Evolutionary conservation across 2,888 invertebrate species (phyloP).

Genomic region (Tridacna crocea): DNA sequence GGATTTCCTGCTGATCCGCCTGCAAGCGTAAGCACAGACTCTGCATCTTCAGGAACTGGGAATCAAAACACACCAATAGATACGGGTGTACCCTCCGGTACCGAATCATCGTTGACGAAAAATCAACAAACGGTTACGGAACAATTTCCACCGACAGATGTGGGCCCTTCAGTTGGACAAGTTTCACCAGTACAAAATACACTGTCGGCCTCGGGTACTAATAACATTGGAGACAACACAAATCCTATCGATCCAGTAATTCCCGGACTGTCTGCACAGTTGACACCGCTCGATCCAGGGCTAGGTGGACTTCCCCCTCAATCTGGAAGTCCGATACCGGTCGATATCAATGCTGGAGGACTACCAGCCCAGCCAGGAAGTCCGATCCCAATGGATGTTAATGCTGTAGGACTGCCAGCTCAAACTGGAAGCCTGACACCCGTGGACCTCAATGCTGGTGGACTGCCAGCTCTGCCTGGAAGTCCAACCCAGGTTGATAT

Average conservation of each 20-base stretch:
- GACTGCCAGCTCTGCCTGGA: not conserved
- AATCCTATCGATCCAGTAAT: not conserved
- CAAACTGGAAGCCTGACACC: not conserved
- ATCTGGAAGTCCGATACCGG: not conserved
- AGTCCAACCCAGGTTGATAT: not conserved
- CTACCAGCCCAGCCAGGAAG: not conserved
- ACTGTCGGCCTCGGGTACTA: not conserved
- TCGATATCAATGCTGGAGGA: not conserved
- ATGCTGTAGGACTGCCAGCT: not conserved
- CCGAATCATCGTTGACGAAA: not conserved
- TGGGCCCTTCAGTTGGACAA: not conserved
- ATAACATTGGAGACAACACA: too few species aligned
- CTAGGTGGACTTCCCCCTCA: not conserved
- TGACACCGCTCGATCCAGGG: not conserved
- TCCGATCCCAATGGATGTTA: not conserved
- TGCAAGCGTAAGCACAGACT: not conserved
- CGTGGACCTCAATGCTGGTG: not conserved
- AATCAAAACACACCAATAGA: not conserved
- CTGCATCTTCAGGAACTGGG: not conserved
- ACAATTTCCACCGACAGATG: not conserved
- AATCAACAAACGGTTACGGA: not conserved
- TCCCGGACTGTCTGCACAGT: not conserved
- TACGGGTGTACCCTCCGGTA: not conserved
- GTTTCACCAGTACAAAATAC: not conserved
- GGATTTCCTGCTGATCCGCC: constrained; percentile 7